Evolutionary conservation across 1,140 invertebrate species (phyloP).

Genomic region (Drosophila repletoides): DNA sequence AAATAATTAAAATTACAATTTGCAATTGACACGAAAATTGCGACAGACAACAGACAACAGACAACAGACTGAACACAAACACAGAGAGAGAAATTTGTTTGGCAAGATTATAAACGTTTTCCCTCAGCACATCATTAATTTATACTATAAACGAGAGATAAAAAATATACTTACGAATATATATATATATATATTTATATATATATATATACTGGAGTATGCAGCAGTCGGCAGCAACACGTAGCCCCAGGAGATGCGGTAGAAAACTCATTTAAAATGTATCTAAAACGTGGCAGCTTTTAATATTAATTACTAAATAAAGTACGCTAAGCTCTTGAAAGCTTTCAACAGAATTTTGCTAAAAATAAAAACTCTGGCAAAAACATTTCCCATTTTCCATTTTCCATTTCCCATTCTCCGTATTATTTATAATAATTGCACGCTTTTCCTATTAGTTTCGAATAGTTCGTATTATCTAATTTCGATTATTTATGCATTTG

Average conservation of each 20-base stretch:
- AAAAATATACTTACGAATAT: not conserved
- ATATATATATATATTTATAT: not conserved
- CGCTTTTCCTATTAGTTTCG: not conserved
- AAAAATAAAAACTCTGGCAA: not conserved
- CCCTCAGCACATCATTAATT: conserved; percentile 64
- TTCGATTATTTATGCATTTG: not conserved
- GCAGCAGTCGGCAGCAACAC: conserved; percentile 4
- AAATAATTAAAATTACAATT: conserved; percentile 72
- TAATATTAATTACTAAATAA: conserved; percentile 46
- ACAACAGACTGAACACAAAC: not conserved
- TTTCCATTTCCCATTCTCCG: too few relatives aligned
- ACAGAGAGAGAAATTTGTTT: not conserved
- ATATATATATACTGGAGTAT: not conserved
- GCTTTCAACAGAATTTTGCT: not conserved
- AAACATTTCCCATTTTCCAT: not conserved
- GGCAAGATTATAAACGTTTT: conserved; percentile 34
- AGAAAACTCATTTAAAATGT: conserved; percentile 44
- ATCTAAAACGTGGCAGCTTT: conserved; percentile 40
- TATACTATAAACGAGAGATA: conserved; percentile 24
- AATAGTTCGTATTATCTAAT: conserved; percentile 1
- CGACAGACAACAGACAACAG: not conserved
- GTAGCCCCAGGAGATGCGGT: conserved; percentile 12
- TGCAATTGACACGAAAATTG: conserved; percentile 50
- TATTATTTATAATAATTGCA: not conserved
- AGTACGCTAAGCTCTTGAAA: conserved; percentile 4